phyloP scores from a whole-genome alignment of 2,113 vertebrate genomes.

The Saguinus imperator region DNA sequence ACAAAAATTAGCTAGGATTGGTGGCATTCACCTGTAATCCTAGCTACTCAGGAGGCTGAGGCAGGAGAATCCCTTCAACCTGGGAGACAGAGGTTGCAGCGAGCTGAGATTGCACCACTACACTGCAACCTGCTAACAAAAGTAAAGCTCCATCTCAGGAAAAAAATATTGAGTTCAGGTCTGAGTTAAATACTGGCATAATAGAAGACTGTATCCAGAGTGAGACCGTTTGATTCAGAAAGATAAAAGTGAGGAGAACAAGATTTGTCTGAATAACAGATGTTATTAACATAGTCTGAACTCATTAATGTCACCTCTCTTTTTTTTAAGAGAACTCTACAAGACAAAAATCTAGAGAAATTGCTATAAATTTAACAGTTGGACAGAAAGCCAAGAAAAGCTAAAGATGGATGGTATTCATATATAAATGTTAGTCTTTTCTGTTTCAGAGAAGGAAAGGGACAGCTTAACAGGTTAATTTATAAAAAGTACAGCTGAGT shows the following conservation, averaged over 20 bases:
- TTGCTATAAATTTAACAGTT: neutral
- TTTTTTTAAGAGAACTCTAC: neutral
- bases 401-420: neutral
- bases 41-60: too few species aligned
- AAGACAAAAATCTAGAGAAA: conserved; percentile 7
- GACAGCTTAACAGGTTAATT: neutral
- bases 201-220: neutral
- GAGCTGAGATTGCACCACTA: too few species aligned
- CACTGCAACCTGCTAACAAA: too few species aligned
- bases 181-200: neutral
- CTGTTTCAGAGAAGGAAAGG: neutral
- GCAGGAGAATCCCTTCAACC: too few species aligned
- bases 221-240: neutral
- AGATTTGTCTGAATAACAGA: neutral
- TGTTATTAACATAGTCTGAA: neutral
- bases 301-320: neutral
- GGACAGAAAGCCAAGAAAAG: neutral
- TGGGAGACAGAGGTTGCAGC: too few species aligned
- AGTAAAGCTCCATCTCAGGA: too few species aligned
- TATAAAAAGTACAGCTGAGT: neutral
- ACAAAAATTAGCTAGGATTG: too few species aligned
- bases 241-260: neutral
- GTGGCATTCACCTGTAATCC: too few species aligned
- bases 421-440: neutral
- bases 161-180: neutral